phyloP scores from a whole-genome alignment of 1,140 invertebrate genomes.

The Drosophila lowei region DNA sequence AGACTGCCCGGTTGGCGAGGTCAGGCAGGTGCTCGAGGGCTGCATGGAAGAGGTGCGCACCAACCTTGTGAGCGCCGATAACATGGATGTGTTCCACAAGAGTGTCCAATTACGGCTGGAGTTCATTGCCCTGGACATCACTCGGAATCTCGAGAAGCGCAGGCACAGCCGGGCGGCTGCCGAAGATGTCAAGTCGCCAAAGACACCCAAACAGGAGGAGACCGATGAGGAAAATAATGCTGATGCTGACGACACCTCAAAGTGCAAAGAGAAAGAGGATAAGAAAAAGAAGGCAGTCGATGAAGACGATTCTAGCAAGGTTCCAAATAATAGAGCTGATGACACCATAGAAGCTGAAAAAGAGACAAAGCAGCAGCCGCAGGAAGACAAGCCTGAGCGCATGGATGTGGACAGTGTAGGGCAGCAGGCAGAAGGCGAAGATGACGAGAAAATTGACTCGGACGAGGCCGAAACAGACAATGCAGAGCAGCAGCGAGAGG shows the following conservation, averaged over 20 bases:
- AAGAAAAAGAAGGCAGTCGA: background rate
- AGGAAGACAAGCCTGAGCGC: conserved; percentile 1
- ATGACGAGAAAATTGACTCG: conserved; percentile 24
- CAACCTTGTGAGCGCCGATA: conserved; percentile 88
- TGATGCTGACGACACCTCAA: background rate
- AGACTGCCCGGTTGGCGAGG: conserved; percentile 90
- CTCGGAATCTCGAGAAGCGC: conserved; percentile 48
- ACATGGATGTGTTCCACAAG: conserved; percentile 94
- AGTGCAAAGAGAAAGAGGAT: background rate
- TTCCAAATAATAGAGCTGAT: too few species aligned
- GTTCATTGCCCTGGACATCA: conserved; percentile 90
- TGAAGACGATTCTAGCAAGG: too few species aligned
- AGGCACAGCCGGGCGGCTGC: conserved; percentile 9
- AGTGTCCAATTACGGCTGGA: conserved; percentile 96
- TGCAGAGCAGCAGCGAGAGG: conserved; percentile 13
- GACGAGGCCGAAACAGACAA: conserved; percentile 16
- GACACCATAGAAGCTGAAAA: background rate
- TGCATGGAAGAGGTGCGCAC: conserved; percentile 94
- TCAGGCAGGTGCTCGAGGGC: conserved; percentile 95
- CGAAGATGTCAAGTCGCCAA: conserved; percentile 10
- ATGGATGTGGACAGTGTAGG: conserved; percentile 43
- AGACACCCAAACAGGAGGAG: conserved; percentile 12
- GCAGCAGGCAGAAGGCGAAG: background rate
- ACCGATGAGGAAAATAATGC: conserved; percentile 8
- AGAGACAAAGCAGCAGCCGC: background rate